Base-by-base conservation (phyloP, 2,797 vertebrate species). In the Halcyon leucocephala region DNA sequence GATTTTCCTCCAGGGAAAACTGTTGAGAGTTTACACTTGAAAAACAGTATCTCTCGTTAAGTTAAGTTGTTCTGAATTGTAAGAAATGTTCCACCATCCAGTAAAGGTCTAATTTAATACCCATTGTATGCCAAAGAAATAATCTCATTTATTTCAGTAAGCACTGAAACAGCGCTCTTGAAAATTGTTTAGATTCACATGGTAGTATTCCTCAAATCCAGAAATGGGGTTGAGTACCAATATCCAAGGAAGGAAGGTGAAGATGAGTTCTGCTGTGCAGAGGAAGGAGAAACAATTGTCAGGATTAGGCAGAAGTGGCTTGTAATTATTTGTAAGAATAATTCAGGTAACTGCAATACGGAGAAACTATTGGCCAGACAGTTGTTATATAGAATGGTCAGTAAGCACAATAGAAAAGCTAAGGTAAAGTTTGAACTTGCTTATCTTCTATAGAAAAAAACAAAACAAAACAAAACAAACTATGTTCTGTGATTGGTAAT, bases 1-100 rank as follows among this genome's bases (percentile, higher is more conserved):
- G 58, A 87, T 81, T 89, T 92, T 91, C 77, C 89, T 96, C 79
- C 10, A 80, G 89, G 91, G 80, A 92, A 93, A 93, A 74, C 21
- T 69, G 35, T 37, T 80, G 33, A 65, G 77, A 74, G 51, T 90
- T 92, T 92, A 80, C 49, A 58, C 28, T 78, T 82, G 87, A 82
- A 95, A 95, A 96, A 77, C 48, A 66, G 61, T 60, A 31, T 78
- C 35, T 86, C 44, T 95, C 83, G 87, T 90, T 89, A 91, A 72
- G 39, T 62, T 84, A 78, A 84, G 77, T 66, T 82, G 44, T 73
- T 89, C 37, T 80, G 60, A 85, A 77, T 71, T 46, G 26, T 71
- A 87, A 82, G 67, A 77, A 91, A 66, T 70, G n/a, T 82, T 95
- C 28, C 26, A 74, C 52, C 58, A 58, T 83, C 94, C 70, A 58